Evolutionary conservation across 2,113 vertebrate genomes (phyloP), one percentile per base, ranked within the genome.

Genomic region (human (Homo sapiens)): DNA sequence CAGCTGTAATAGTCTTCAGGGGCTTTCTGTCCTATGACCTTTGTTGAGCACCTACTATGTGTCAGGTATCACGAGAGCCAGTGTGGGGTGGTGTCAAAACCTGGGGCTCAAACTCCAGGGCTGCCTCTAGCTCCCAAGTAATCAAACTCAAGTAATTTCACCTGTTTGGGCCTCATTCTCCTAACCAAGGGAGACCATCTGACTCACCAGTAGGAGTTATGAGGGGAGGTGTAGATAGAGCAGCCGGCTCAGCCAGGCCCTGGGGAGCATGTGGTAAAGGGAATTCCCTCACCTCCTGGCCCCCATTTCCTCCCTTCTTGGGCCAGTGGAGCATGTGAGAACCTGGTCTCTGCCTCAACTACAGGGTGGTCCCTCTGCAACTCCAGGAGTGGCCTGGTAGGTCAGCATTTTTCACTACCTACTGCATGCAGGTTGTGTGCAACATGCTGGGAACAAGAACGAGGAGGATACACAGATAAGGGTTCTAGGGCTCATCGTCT

Each of bases 401-500:
- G 17, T 16, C 66, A 5, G 55, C 10, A 6, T 12, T 64, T 50
- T 18, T 8, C 25, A 68, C 23, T 0, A 1, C 25, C 13, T 16
- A 0, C 52, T 35, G 48, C 2, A 0, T 0, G 72, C n/a, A 8
- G 38, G 6, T 52, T 40, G 20, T 2, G 43, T 32, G 14, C 14
- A 1, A 0, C 0, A 35, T 16, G 30, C 73, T 30, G 52, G 80
- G 43, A 50, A 32, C 18, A 2, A 10, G 52, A 32, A 38, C 5
- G 25, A 32, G 0, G 79, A n/a, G 32, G 48, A 13, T 7, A 3
- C 0, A 4, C 16, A 38, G 64, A 11, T 3, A 1, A 0, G 2
- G 16, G 38, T 12, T 32, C 52, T 40, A 35, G 55, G 90, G 87
- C 30, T 35, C 1, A 1, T 6, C 38, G 2, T 64, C 38, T 66